These are phyloP conservation scores for Palloptera scutellata DNA, from an alignment of 2,888 invertebrate genomes.

Conservation along the genomic window DNA sequence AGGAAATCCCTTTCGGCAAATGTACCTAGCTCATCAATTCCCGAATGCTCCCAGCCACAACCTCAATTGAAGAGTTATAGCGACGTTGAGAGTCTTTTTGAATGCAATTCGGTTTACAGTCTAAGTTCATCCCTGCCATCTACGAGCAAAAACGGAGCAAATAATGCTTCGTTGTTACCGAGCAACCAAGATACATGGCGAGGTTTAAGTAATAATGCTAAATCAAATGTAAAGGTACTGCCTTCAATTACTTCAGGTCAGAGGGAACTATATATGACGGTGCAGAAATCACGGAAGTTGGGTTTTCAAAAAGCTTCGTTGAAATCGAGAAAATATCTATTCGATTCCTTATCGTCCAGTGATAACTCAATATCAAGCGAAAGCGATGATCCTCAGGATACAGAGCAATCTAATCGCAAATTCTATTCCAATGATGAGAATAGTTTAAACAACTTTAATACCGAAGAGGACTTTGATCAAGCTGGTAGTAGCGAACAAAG, in stretches of 20 bases:
- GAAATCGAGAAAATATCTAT: conserved; percentile 29
- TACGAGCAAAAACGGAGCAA: background rate
- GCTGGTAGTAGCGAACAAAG: background rate
- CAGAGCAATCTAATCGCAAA: conserved; percentile 11
- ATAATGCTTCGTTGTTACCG: background rate
- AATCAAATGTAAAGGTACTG: background rate
- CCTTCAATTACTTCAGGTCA: conserved; percentile 7
- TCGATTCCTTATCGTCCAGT: conserved; percentile 56
- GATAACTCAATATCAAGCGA: conserved; percentile 61
- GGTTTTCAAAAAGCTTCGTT: background rate
- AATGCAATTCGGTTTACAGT: background rate
- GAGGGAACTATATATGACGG: background rate
- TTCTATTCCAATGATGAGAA: background rate
- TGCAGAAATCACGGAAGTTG: background rate
- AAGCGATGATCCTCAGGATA: conserved; percentile 46
- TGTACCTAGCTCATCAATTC: background rate
- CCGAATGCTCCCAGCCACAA: background rate
- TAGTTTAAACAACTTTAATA: background rate
- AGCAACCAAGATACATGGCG: no score
- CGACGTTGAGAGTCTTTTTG: background rate
- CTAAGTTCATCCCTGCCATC: background rate
- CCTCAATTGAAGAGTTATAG: background rate
- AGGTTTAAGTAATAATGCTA: background rate
- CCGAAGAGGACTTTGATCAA: background rate
- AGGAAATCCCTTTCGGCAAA: background rate